Evolutionary conservation across 2,113 vertebrate genomes (phyloP).

Genomic region (Erythrolamprus reginae): DNA sequence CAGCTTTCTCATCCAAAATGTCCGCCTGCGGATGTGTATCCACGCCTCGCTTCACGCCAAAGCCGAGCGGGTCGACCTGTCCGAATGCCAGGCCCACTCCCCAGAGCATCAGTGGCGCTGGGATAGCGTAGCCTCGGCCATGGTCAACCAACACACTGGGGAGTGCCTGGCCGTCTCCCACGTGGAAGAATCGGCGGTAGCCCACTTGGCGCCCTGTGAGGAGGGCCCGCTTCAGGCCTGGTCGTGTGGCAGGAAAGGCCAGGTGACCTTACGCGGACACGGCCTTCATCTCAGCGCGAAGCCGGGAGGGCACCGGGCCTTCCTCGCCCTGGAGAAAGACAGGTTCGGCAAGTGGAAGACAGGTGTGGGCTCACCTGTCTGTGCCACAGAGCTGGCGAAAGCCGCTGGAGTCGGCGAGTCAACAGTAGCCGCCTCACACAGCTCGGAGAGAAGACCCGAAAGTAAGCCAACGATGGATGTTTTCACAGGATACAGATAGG

Average conservation of each 20-base stretch:
- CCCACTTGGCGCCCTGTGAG: slow-evolving; percentile 69
- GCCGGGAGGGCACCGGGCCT: slow-evolving; percentile 68
- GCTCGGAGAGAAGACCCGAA: slow-evolving; percentile 27
- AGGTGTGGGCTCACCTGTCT: slow-evolving; percentile 58
- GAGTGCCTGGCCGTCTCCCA: slow-evolving; percentile 69
- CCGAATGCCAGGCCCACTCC: slow-evolving; percentile 58
- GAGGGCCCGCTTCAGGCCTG: slow-evolving; percentile 65
- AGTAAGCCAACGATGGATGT: slow-evolving; percentile 51
- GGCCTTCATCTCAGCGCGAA: slow-evolving; percentile 71
- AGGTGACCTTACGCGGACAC: slow-evolving; percentile 67
- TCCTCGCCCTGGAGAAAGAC: slow-evolving; percentile 68
- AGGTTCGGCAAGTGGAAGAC: slow-evolving; percentile 77
- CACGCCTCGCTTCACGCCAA: slow-evolving; percentile 26
- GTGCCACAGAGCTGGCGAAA: slow-evolving; percentile 36
- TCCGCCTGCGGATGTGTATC: slow-evolving; percentile 71
- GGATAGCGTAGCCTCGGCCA: slow-evolving; percentile 50
- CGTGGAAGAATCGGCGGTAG: slow-evolving; percentile 48
- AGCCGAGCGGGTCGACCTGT: slow-evolving; percentile 56
- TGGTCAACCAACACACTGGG: slow-evolving; percentile 61
- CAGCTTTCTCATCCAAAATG: slow-evolving; percentile 76
- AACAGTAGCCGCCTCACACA: neutral
- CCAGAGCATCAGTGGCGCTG: slow-evolving; percentile 69
- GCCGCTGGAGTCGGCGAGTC: neutral
- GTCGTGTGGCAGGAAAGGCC: slow-evolving; percentile 81
- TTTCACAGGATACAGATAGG: neutral